Evolutionary conservation across 2,888 invertebrate species (phyloP).

Genomic region (Dilophus febrilis): DNA sequence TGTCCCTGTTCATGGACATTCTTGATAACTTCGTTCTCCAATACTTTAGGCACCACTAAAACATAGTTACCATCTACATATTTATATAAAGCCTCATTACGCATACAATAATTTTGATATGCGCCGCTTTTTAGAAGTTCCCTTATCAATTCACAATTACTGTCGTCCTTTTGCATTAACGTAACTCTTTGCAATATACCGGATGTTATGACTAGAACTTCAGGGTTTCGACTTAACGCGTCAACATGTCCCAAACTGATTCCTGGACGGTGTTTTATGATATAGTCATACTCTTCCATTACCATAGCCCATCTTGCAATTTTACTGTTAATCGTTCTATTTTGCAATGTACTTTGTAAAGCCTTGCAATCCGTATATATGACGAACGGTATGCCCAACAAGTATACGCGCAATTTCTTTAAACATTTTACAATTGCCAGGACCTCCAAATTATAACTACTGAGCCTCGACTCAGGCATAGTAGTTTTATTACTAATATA

Average conservation of each 20-base stretch:
- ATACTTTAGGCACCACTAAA: constrained; percentile 5
- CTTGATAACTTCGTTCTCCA: constrained; percentile 11
- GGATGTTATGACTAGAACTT: neutral
- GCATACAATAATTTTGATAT: constrained; percentile 10
- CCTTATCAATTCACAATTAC: constrained; percentile 8
- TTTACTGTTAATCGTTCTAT: constrained; percentile 14
- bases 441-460: neutral
- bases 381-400: constrained; percentile 13
- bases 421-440: constrained; percentile 11
- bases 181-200: constrained; percentile 1
- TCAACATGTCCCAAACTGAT: constrained; percentile 11
- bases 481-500: neutral
- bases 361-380: constrained; percentile 17
- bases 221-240: constrained; percentile 10
- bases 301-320: constrained; percentile 15
- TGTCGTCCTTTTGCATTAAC: constrained; percentile 9
- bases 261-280: constrained; percentile 8
- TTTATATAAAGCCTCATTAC: constrained; percentile 9
- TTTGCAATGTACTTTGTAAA: constrained; percentile 20
- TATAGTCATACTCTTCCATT: constrained; percentile 10
- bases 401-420: constrained; percentile 14
- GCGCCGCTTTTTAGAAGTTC: constrained; percentile 6
- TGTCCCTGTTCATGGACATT: constrained; percentile 20
- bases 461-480: neutral
- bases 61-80: constrained; percentile 7